Evolutionary conservation across 2,113 vertebrate genomes (phyloP), one percentile per base, ranked within the genome.

Genomic region (Canis aureus): DNA sequence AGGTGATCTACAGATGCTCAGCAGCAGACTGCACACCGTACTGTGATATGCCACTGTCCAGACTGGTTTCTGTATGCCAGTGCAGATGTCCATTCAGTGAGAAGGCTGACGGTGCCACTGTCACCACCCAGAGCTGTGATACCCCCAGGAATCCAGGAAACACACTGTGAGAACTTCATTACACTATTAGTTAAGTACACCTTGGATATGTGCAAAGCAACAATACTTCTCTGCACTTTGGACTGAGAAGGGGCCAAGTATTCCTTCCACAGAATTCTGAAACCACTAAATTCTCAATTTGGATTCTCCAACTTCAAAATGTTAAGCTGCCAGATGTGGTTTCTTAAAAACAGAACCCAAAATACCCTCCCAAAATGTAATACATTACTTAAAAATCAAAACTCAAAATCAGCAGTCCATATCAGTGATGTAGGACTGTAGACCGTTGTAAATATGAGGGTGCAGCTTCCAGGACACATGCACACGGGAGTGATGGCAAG

Each of bases 241-340:
- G 94, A 92, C 88, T 12, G 89, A 94, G 97, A 97, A 92, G 82
- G 92, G 59, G 91, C 51, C 16, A 90, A 97, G 87, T 38, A 49
- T 15, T 97, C 85, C 92, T 96, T 92, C 93, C 85, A 80, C 0
- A 0, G 35, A 91, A 85, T 0, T 98, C 73, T 89, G 3, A 12
- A 78, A 32, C 8, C 91, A 78, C 59, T 49, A 95, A 79, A 97
- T 93, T 69, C 95, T 95, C 94, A 96, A 97, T 93, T 95, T 93
- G 97, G 91, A 94, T 89, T 96, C 80, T 95, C 98, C 90, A 96
- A 96, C 3, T 97, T 97, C 95, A 98, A 87, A 98, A 94, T 91
- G 96, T 73, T 27, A 92, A 97, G 27, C 83, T 0, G 49, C 80
- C 96, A 97, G 27, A 97, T 95, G 53, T 11, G 67, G 85, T 16